A percentile compares a stretch with the other conserved stretches of the same genome.
phyloP scores from a whole-genome alignment of 2,113 vertebrate species.

The Helogale parvula region DNA sequence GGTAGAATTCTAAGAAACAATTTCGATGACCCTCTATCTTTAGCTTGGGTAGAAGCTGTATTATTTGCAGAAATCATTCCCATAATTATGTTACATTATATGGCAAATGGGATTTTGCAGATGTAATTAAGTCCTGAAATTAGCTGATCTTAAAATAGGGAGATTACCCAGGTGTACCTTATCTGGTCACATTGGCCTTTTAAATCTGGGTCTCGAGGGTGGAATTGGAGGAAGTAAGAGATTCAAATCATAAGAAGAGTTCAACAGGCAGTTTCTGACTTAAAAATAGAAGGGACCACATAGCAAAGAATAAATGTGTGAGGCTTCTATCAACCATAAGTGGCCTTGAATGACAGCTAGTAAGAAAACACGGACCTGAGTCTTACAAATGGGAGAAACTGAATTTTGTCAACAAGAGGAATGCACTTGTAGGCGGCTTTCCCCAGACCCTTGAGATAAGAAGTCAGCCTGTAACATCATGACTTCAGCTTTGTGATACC shows the following conservation, averaged over 20 bases:
- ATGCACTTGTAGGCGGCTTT: neutral
- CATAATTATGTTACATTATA: neutral
- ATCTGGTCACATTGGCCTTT: neutral
- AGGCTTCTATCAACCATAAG: neutral
- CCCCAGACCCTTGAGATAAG: neutral
- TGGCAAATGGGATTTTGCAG: neutral
- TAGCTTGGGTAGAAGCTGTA: neutral
- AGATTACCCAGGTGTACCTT: neutral
- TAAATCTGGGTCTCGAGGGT: neutral
- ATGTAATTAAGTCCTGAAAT: constrained; percentile 34
- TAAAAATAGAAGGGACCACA: neutral
- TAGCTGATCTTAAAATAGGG: neutral
- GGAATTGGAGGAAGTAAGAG: neutral
- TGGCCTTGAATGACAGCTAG: neutral
- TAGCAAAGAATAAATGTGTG: neutral
- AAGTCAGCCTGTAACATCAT: neutral
- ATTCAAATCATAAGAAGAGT: neutral
- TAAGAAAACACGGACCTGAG: neutral
- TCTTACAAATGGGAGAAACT: neutral
- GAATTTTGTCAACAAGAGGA: neutral
- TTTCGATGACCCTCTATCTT: neutral
- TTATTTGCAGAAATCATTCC: neutral
- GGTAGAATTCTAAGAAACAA: neutral
- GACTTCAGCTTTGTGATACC: neutral
- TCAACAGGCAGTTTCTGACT: neutral